These are phyloP conservation scores for Ailurus styani DNA, from an alignment of 2,113 vertebrate genomes.

Conservation along the genomic window DNA sequence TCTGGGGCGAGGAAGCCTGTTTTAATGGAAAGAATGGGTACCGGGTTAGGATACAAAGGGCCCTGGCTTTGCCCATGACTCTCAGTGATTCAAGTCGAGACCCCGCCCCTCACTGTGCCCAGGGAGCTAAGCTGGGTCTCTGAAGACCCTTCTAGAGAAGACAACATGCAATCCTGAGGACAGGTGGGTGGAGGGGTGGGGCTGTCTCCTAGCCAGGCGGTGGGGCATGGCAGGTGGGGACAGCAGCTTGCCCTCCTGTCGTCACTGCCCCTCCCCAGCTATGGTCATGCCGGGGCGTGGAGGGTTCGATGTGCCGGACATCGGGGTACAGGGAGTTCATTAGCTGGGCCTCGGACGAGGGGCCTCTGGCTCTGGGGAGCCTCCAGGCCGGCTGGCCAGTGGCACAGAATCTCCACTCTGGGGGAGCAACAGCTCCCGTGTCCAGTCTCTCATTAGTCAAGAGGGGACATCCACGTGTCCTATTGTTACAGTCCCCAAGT, in stretches of 20 bases:
- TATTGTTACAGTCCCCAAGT: neutral
- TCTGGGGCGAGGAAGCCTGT: neutral
- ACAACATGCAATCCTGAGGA: neutral
- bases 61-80: neutral
- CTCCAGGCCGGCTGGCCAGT: neutral
- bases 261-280: neutral
- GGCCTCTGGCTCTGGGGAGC: neutral
- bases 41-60: neutral
- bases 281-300: neutral
- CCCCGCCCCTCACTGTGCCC: neutral
- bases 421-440: neutral
- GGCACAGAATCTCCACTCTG: neutral
- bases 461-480: neutral
- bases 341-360: neutral
- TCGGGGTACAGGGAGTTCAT: neutral
- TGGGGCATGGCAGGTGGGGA: neutral
- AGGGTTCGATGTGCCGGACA: neutral
- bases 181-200: neutral
- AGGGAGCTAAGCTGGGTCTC: neutral
- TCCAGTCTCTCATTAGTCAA: neutral
- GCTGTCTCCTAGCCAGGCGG: neutral
- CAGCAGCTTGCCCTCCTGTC: neutral
- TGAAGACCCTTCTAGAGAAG: neutral
- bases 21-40: neutral
- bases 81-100: neutral